These are phyloP conservation scores for Polypedilum vanderplanki DNA, from an alignment of 1,140 invertebrate genomes.

Conservation along the genomic window DNA sequence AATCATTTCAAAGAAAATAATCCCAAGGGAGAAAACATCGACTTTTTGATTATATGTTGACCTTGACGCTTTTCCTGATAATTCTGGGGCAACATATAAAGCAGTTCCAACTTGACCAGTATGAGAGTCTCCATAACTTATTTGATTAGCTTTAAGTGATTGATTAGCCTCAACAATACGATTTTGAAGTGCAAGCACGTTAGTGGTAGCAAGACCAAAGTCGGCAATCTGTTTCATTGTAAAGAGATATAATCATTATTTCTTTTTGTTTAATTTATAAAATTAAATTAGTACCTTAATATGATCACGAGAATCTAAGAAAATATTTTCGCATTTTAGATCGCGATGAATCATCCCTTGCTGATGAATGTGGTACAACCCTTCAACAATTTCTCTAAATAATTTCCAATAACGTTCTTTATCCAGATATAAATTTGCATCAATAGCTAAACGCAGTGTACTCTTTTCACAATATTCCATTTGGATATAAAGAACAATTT, in stretches of 20 bases:
- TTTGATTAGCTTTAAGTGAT: background rate
- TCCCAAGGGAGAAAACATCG: slow-evolving; percentile 82
- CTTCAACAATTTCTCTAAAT: slow-evolving; percentile 87
- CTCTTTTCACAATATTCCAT: slow-evolving; percentile 90
- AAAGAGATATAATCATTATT: no score
- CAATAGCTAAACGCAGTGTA: slow-evolving; percentile 72
- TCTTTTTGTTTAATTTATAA: no score
- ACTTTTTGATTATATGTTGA: slow-evolving; percentile 87
- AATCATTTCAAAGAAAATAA: slow-evolving; percentile 95
- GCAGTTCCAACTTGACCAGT: slow-evolving; percentile 87
- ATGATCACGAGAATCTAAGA: slow-evolving; percentile 89
- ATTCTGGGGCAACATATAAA: slow-evolving; percentile 87
- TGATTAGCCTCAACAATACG: slow-evolving; percentile 32
- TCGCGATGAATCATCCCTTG: slow-evolving; percentile 94
- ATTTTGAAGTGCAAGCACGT: slow-evolving; percentile 40
- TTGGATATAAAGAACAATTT: slow-evolving; percentile 77
- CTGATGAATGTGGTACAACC: slow-evolving; percentile 86
- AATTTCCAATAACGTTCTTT: slow-evolving; percentile 78
- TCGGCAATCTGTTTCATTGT: slow-evolving; percentile 85
- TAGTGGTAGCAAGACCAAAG: slow-evolving; percentile 88
- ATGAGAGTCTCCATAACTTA: slow-evolving; percentile 48
- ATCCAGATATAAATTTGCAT: slow-evolving; percentile 72
- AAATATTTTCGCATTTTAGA: slow-evolving; percentile 94
- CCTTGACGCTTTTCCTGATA: slow-evolving; percentile 58
- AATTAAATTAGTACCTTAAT: slow-evolving; percentile 64